Conservation (phyloP, 1,140 invertebrate genomes). For the Artemia franciscana region DNA sequence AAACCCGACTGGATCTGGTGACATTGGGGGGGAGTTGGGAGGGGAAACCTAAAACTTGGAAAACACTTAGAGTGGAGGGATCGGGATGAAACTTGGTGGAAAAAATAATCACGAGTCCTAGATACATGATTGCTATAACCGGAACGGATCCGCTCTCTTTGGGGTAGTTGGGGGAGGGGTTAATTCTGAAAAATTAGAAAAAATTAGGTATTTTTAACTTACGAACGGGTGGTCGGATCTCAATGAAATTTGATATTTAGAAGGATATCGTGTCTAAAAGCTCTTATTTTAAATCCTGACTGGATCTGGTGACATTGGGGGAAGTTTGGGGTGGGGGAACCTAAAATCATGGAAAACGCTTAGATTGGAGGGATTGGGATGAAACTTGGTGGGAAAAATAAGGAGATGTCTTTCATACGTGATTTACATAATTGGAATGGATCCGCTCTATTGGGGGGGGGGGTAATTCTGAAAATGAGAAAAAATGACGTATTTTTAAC, state of each 20-base stretch:
- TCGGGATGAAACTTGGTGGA: not conserved
- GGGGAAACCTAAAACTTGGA: too few relatives aligned
- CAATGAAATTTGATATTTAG: not conserved
- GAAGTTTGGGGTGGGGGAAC: not conserved
- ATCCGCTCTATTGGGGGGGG: not conserved
- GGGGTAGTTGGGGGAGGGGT: not conserved
- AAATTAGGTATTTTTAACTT: not conserved
- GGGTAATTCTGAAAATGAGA: too few relatives aligned
- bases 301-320: not conserved
- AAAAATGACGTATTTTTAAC: too few relatives aligned
- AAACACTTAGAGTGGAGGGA: too few relatives aligned
- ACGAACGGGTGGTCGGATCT: not conserved
- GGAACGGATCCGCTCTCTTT: not conserved
- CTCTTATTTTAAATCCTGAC: not conserved
- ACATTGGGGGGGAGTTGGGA: too few relatives aligned
- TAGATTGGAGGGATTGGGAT: not conserved
- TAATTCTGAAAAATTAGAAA: not conserved
- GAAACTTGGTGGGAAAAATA: not conserved
- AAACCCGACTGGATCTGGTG: too few relatives aligned
- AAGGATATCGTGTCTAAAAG: not conserved
- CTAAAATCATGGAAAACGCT: not conserved
- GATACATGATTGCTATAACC: not conserved
- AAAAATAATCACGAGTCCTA: too few relatives aligned
- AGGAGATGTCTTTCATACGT: too few relatives aligned
- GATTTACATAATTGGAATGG: not conserved